Evolutionary conservation across 2,113 vertebrate genomes (phyloP).

Genomic region (Trochalopteron elliotii): DNA sequence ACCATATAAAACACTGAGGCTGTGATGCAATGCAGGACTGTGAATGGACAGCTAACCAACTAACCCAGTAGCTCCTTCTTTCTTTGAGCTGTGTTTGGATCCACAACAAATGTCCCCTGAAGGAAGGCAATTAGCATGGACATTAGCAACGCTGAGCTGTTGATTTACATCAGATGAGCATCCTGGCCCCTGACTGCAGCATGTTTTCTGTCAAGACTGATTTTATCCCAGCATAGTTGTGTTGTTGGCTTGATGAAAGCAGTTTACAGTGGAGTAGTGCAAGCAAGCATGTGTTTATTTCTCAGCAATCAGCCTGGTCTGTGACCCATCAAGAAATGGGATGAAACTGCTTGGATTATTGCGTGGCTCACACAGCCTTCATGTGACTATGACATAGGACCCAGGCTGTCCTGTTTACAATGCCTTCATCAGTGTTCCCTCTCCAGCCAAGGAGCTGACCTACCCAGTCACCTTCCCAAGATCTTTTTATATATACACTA

Average conservation of each 20-base stretch:
- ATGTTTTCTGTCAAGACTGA: rapidly evolving
- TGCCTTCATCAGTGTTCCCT: neutral
- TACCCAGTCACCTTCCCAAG: slow-evolving; percentile 45
- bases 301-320: neutral
- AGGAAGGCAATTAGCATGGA: neutral
- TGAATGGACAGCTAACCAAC: neutral
- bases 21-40: neutral
- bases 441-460: neutral
- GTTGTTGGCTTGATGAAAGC: neutral
- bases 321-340: neutral
- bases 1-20: rapidly evolving
- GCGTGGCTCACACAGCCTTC: neutral
- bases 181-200: neutral
- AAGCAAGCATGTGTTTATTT: slow-evolving; percentile 5
- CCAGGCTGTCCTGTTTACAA: neutral
- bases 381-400: neutral
- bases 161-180: neutral
- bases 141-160: neutral
- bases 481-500: slow-evolving; percentile 42
- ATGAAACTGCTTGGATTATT: neutral
- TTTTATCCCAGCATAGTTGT: neutral
- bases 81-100: neutral
- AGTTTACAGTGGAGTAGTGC: neutral
- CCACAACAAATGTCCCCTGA: neutral
- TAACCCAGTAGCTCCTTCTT: neutral